Evolutionary conservation across 1,140 invertebrate genomes (phyloP).

Genomic region (Doryteuthis pealeii): DNA sequence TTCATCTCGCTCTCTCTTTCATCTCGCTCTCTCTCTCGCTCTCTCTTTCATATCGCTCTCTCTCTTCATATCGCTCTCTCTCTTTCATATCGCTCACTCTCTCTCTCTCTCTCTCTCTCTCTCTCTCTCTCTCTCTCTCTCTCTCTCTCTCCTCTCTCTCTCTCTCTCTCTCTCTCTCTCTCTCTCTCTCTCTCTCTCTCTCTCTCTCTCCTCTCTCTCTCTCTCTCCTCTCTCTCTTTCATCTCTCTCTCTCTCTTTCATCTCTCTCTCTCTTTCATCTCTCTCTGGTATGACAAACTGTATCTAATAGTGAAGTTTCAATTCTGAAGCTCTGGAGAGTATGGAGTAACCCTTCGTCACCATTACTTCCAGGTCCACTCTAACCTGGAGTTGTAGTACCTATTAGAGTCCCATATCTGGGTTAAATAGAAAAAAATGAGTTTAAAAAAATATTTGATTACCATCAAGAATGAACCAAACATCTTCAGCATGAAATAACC

Average conservation of each 20-base stretch:
- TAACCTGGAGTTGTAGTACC: too few species aligned
- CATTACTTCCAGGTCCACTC: too few species aligned
- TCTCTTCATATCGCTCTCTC: background rate
- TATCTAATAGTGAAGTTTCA: too few species aligned
- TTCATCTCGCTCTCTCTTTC: background rate
- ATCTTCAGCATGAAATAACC: too few species aligned
- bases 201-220: background rate
- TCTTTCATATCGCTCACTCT: background rate
- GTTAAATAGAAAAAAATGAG: too few species aligned
- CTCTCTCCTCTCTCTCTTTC: background rate
- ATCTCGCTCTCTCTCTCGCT: background rate
- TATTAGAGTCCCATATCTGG: too few species aligned
- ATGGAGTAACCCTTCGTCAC: too few species aligned
- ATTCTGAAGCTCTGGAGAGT: too few species aligned
- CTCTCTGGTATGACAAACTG: too few species aligned
- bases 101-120: background rate
- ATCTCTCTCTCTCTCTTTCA: background rate
- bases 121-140: background rate
- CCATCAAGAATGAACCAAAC: too few species aligned
- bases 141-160: background rate
- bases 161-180: background rate
- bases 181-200: background rate
- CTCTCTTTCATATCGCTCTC: background rate
- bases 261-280: background rate
- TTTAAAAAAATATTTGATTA: too few species aligned